Base-by-base conservation (phyloP, 2,113 vertebrate species). In the Accipiter virgatus region DNA sequence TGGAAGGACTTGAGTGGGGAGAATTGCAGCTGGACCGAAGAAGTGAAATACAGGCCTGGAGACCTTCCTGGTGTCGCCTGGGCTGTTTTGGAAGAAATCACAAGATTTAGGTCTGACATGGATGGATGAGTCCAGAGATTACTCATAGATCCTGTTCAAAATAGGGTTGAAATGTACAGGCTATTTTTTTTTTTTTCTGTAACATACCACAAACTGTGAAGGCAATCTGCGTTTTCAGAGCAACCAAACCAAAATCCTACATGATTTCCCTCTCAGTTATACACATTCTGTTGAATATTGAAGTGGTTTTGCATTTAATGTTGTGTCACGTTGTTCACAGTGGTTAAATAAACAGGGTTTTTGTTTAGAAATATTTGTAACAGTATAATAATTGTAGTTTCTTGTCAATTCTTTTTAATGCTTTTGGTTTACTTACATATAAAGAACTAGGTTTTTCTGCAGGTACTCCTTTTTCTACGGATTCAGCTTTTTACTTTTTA, bases 101-200 rank as follows among this genome's bases (percentile, higher is more conserved):
- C 36, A 91, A 81, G 90, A 56, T 81, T 90, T 81, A 88, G 59
- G 52, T 86, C 68, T 96, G 86, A 88, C 66, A 66, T 78, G 63
- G 63, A 86, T 81, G 43, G 65, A 83, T 80, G 85, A 90, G 56
- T 88, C 82, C 82, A 93, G 82, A 72, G 79, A 84, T 86, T 94
- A 93, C 92, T 93, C 88, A 92, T 59, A 86, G 95, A 92, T 83
- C 43, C 47, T 86, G 52, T 95, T 96, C 93, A 93, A 97, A 95
- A 88, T 74, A 84, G 73, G 80, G 81, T 63, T 50, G 52, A 93
- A 88, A 92, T 42, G 25, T 67, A 38, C 61, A 65, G 1, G 2
- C 29, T 91, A 40, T 65, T 65, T 86, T 84, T 65, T 67, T 75
- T 82, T 19, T 75, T 82, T 19, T 5, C 61, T 70, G 34, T 82